phyloP scores from a whole-genome alignment of 2,113 vertebrate species.

The Guaruba guarouba region DNA sequence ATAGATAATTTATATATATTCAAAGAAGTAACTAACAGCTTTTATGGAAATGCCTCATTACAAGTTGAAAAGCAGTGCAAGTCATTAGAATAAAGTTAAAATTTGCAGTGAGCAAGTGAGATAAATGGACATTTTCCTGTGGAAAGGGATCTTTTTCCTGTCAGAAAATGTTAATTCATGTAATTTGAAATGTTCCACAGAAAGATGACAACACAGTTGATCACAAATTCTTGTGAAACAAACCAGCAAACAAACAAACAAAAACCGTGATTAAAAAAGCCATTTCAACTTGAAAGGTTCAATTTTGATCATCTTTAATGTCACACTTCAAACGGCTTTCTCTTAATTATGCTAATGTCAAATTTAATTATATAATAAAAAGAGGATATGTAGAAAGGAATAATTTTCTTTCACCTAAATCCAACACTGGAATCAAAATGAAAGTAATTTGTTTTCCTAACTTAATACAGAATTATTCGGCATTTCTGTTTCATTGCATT shows the following conservation, averaged over 20 bases:
- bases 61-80: neutral
- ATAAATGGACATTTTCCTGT: neutral
- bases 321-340: neutral
- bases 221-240: neutral
- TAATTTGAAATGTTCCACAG: neutral
- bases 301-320: neutral
- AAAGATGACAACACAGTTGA: neutral
- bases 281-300: neutral
- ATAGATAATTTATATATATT: neutral
- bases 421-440: neutral
- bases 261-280: neutral
- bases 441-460: neutral
- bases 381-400: neutral
- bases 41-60: neutral
- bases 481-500: neutral
- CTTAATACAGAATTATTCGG: neutral
- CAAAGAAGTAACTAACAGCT: neutral
- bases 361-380: neutral
- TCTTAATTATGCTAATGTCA: neutral
- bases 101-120: neutral
- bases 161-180: neutral
- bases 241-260: neutral
- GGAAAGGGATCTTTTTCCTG: neutral
- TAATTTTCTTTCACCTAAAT: neutral
- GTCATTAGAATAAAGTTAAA: neutral